Conservation (phyloP, 2,113 vertebrate species). For the Oxyura jamaicensis region DNA sequence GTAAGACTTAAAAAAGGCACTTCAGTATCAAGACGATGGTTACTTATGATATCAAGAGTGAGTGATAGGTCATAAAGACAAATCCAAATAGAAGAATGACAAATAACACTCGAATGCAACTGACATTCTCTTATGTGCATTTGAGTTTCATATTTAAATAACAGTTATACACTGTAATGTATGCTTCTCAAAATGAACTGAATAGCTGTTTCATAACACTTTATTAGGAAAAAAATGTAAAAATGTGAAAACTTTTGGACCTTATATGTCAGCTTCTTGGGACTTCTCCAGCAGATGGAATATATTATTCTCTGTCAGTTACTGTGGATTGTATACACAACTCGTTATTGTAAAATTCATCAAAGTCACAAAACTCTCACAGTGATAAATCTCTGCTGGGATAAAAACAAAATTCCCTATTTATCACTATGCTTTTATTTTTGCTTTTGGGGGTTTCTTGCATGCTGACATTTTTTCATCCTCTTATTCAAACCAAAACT, state of each 20-base stretch:
- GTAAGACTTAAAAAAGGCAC: neutral
- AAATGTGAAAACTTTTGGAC: constrained; percentile 31
- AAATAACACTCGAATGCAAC: neutral
- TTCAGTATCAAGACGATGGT: neutral
- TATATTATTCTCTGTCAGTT: constrained; percentile 73
- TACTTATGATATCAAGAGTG: neutral
- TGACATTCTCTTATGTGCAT: neutral
- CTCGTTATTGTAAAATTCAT: constrained; percentile 76
- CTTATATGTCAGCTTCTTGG: constrained; percentile 72
- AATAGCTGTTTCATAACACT: neutral
- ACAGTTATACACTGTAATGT: neutral
- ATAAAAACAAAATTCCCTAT: constrained; percentile 5
- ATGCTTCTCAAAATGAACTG: neutral
- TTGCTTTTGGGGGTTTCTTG: neutral
- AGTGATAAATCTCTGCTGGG: constrained; percentile 60
- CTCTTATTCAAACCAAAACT: neutral
- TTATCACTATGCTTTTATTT: neutral
- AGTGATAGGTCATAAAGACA: neutral
- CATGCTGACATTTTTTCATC: neutral
- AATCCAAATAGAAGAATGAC: neutral
- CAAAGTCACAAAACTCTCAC: constrained; percentile 62
- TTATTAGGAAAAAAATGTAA: neutral
- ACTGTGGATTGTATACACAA: constrained; percentile 74
- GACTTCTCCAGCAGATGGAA: constrained; percentile 75
- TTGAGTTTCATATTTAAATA: neutral